These are phyloP conservation scores for Callionymus lyra DNA, from an alignment of 2,113 vertebrate genomes.

Conservation along the genomic window DNA sequence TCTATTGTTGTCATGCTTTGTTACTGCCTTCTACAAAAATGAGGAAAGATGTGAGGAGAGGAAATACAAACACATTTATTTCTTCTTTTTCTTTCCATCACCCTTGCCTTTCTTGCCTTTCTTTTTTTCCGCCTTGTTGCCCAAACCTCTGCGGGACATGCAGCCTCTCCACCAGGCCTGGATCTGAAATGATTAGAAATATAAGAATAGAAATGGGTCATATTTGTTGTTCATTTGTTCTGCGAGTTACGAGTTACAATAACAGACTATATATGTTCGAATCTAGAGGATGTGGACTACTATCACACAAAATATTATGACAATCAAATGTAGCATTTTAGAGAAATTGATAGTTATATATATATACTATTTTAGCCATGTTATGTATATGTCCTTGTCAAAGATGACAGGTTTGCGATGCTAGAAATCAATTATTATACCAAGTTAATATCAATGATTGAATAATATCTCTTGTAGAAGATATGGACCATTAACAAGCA, in stretches of 20 bases:
- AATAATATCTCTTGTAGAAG: too few species aligned
- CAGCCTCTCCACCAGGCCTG: conserved; percentile 53
- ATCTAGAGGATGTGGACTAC: background rate
- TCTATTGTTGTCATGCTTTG: too few species aligned
- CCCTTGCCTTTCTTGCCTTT: conserved; percentile 36
- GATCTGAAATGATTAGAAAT: conserved; percentile 24
- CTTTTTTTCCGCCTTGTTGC: conserved; percentile 26
- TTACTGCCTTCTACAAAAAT: too few species aligned
- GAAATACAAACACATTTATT: conserved; percentile 25
- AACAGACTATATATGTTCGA: too few species aligned
- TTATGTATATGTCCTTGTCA: background rate
- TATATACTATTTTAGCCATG: background rate
- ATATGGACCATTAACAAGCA: too few species aligned
- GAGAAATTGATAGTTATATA: background rate
- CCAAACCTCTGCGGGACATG: conserved; percentile 37
- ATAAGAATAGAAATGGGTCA: too few species aligned
- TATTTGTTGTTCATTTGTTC: too few species aligned
- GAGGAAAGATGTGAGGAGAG: too few species aligned
- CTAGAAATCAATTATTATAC: too few species aligned
- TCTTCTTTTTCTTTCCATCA: conserved; percentile 25
- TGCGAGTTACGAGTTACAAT: too few species aligned
- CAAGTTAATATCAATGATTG: too few species aligned
- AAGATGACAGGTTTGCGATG: too few species aligned
- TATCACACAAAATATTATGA: background rate
- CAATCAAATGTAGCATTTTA: background rate